Evolutionary conservation across 2,888 invertebrate genomes (phyloP).

Genomic region (Parapristionchus giblindavisi): DNA sequence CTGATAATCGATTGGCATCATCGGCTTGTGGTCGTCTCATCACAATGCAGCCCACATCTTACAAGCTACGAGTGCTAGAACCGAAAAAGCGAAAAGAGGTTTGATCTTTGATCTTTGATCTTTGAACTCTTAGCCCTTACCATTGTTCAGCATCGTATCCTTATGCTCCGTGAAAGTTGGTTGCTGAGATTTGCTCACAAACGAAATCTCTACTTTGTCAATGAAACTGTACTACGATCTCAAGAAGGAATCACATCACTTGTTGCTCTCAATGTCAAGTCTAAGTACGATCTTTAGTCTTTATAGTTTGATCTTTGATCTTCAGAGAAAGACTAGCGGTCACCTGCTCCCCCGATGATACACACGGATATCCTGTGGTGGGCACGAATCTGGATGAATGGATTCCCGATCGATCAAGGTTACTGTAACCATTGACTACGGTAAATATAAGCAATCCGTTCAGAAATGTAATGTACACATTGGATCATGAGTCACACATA

Average conservation of each 20-base stretch:
- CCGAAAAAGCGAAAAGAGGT: constrained; percentile 27
- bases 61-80: constrained; percentile 13
- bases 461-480: constrained; percentile 24
- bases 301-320: neutral
- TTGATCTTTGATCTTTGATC: neutral
- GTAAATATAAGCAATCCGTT: neutral
- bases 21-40: neutral
- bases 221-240: constrained; percentile 16
- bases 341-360: constrained; percentile 1
- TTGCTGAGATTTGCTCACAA: constrained; percentile 17
- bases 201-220: neutral
- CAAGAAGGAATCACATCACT: constrained; percentile 33
- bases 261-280: constrained; percentile 14
- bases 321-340: constrained; percentile 9
- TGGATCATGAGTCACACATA: constrained; percentile 26
- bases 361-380: constrained; percentile 10
- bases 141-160: constrained; percentile 7
- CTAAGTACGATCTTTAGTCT: neutral
- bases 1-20: neutral
- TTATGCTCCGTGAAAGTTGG: constrained; percentile 24
- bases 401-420: constrained; percentile 23
- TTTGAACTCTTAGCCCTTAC: neutral
- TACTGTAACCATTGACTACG: neutral
- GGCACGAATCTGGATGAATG: constrained; percentile 27
- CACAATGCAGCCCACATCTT: constrained; percentile 2